phyloP scores from a whole-genome alignment of 2,113 vertebrate genomes.

The Coracopsis vasa region DNA sequence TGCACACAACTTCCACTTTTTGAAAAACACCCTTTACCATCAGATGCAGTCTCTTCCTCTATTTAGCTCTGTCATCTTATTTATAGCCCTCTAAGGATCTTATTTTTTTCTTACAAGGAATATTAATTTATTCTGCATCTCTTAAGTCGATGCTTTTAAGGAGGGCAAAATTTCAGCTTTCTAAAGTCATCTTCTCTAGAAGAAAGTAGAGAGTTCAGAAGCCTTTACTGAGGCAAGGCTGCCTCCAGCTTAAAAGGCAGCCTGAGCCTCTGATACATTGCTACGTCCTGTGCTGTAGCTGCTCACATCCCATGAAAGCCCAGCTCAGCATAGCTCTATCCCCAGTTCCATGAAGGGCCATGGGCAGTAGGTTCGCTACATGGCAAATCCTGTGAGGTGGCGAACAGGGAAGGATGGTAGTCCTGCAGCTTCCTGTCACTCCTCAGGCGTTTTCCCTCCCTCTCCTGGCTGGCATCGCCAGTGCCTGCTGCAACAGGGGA shows the following conservation, averaged over 20 bases:
- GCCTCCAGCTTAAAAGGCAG: not conserved
- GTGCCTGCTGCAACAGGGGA: rapidly evolving
- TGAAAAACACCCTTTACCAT: not conserved
- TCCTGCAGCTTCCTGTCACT: not conserved
- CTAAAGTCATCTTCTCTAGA: not conserved
- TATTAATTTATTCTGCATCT: not conserved
- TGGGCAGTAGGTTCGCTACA: not conserved
- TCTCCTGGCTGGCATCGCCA: rapidly evolving
- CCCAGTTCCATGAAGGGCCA: not conserved
- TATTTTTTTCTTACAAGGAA: not conserved
- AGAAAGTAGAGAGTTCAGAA: not conserved
- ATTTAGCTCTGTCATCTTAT: not conserved
- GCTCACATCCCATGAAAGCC: not conserved
- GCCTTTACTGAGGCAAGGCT: not conserved
- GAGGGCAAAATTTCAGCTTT: not conserved
- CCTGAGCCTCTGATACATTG: not conserved
- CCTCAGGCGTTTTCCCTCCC: not conserved
- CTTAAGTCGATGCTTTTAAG: not conserved
- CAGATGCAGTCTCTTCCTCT: not conserved
- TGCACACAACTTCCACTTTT: not conserved
- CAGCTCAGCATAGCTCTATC: not conserved
- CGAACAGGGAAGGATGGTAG: not conserved
- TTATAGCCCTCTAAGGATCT: not conserved
- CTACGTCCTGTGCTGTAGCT: not conserved
- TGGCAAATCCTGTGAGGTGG: not conserved